A percentile compares a stretch with the other conserved stretches of the same genome.
Conservation (phyloP, 1,140 invertebrate genomes). For the Lepidurus arcticus region DNA sequence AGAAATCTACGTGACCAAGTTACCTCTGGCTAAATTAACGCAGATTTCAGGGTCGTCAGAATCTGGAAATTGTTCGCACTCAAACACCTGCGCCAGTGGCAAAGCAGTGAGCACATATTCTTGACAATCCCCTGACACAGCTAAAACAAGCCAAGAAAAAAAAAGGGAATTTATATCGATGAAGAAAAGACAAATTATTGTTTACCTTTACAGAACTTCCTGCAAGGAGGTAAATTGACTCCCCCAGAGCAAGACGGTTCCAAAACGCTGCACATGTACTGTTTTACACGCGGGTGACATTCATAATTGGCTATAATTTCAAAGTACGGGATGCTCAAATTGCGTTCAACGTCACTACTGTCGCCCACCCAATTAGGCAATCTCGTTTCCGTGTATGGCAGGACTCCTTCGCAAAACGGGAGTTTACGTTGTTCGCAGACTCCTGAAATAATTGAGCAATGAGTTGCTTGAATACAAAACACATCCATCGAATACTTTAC, state of each 20-base stretch:
- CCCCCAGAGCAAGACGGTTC: constrained; percentile 59
- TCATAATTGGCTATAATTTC: constrained; percentile 53
- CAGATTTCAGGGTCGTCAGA: constrained; percentile 45
- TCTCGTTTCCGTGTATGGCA: constrained; percentile 58
- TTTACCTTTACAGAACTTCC: constrained; percentile 59
- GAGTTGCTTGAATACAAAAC: not conserved
- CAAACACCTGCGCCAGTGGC: constrained; percentile 52
- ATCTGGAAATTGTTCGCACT: constrained; percentile 56
- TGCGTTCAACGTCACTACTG: constrained; percentile 43
- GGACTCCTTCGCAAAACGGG: constrained; percentile 51
- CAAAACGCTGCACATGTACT: constrained; percentile 57
- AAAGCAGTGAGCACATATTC: constrained; percentile 52
- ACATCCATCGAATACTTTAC: not conserved
- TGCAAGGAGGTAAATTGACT: constrained; percentile 56
- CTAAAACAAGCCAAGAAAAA: constrained; percentile 41
- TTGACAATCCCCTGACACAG: constrained; percentile 55
- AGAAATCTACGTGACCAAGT: constrained; percentile 39
- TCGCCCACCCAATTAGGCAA: constrained; percentile 44
- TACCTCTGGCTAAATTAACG: constrained; percentile 44
- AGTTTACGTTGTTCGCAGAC: constrained; percentile 16
- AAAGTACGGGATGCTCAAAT: constrained; percentile 49
- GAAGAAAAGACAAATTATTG: constrained; percentile 17
- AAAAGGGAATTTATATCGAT: constrained; percentile 25
- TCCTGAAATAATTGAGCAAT: not conserved
- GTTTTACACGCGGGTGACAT: constrained; percentile 55